Evolutionary conservation across 92 coral and sea anemone species (phyloP), one percentile per base, ranked within the genome.

Genomic region (Parazoanthus atlanticus): DNA sequence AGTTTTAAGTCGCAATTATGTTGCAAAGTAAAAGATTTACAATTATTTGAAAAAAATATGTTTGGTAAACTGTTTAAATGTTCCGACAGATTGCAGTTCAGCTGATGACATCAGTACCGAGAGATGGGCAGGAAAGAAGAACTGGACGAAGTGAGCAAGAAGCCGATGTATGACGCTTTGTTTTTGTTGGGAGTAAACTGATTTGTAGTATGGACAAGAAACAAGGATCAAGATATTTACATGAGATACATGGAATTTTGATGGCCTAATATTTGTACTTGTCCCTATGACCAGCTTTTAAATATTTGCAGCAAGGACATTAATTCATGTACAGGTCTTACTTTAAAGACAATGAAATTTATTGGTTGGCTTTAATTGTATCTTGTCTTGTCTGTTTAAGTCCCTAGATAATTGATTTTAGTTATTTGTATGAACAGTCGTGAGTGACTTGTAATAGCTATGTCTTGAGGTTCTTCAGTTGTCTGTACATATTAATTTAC

Each of bases 51-150:
- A 0, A 36, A 36, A 36, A 36, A 36, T 0, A 2, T 36, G 4
- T 2, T 36, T 29, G 21, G 21, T 61, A 10, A 72, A 72, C 34
- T 41, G 30, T 6, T 7, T 40, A 6, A 61, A 3, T 41, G 17
- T 41, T 75, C 0, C 31, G 2, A 43, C 80, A 76, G 80, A 21
- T 76, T 41, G 80, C 80, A 6, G 80, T 76, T 21, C 80, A 76
- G 17, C 58, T 76, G 47, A 76, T 76, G 80, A 76, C 80, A 2
- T 76, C 80, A 23, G 46, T 46, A 19, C 80, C 80, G 21, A 41
- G 80, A 40, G 80, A 76, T 40, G 41, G 52, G 6, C 80, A 46
- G 10, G 80, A 38, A 17, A 76, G 80, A 41, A 40, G 31, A 76
- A 12, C 54, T 21, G 30, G 15, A 7, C 80, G 12, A 7, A 76